A percentile compares a stretch with the other conserved stretches of the same genome.
phyloP scores from a whole-genome alignment of 2,113 vertebrate species.

The Rhinoptilus africanus region DNA sequence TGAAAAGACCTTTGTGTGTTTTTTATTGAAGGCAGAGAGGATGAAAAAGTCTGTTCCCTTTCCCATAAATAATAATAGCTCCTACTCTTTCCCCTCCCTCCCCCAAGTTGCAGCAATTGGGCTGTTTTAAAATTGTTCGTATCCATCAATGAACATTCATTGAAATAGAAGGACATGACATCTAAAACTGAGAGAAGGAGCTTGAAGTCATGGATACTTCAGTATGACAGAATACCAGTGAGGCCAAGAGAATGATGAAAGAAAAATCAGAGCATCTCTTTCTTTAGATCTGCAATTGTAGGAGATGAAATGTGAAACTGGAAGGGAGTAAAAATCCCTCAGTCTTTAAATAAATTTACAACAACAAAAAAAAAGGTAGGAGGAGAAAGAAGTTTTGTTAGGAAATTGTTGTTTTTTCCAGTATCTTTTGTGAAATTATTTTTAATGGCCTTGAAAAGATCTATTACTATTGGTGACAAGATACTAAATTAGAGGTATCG shows the following conservation, averaged over 20 bases:
- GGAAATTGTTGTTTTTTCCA: background rate
- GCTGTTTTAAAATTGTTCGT: background rate
- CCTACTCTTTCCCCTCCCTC: background rate
- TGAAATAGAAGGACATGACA: background rate
- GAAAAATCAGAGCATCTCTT: background rate
- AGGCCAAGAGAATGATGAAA: background rate
- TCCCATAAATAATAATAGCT: background rate
- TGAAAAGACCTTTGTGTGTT: background rate
- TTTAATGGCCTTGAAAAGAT: background rate
- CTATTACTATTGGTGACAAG: background rate
- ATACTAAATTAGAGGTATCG: background rate
- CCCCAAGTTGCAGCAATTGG: background rate
- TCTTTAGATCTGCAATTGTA: background rate
- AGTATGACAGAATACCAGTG: background rate
- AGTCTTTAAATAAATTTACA: background rate
- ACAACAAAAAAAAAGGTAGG: background rate
- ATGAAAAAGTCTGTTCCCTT: background rate
- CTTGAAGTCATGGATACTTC: background rate
- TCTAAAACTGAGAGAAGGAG: background rate
- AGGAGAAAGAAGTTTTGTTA: background rate
- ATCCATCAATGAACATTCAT: background rate
- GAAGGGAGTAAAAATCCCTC: background rate
- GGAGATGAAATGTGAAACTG: background rate
- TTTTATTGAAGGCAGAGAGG: background rate
- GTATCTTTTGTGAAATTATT: background rate